Conservation (phyloP, 2,797 vertebrate genomes). For the Rhabdomys pumilio region DNA sequence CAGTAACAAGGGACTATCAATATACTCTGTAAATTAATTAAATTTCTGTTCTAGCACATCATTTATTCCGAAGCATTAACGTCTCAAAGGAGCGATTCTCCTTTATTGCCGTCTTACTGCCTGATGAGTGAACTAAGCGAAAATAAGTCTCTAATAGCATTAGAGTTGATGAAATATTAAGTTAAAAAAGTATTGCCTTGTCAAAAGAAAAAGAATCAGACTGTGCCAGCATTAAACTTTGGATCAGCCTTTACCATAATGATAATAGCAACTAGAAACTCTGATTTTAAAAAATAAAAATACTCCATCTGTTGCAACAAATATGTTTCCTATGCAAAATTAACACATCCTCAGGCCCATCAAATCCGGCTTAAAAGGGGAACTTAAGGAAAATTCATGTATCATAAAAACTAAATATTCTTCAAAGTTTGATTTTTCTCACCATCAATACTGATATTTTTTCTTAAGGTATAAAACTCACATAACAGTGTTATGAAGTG, state of each 20-base stretch:
- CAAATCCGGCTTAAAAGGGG: neutral
- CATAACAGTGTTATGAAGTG: conserved; percentile 59
- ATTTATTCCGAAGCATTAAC: conserved; percentile 98
- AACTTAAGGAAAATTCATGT: conserved; percentile 67
- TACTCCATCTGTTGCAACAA: neutral
- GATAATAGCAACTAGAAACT: conserved; percentile 3
- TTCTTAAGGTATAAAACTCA: conserved; percentile 71
- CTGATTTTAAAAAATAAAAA: conserved; percentile 44
- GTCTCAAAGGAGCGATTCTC: conserved; percentile 98
- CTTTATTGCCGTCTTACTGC: conserved; percentile 98
- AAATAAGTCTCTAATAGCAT: conserved; percentile 99
- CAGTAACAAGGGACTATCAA: conserved; percentile 99
- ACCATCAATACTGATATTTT: conserved; percentile 65
- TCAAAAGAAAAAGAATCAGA: conserved; percentile 87
- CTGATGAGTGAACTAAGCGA: conserved; percentile 98
- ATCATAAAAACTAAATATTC: conserved; percentile 64
- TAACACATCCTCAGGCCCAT: neutral
- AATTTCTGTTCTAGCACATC: conserved; percentile 98
- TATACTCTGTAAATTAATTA: conserved; percentile 99
- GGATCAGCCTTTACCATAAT: conserved; percentile 61
- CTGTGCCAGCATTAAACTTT: conserved; percentile 77
- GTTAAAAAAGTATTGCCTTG: conserved; percentile 92
- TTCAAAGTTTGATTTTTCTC: conserved; percentile 65
- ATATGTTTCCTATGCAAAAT: conserved; percentile 39
- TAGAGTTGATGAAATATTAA: conserved; percentile 97